A percentile compares a stretch with the other conserved stretches of the same genome.
Evolutionary conservation across 2,797 vertebrate species (phyloP).

Genomic region (Hirundo rustica): DNA sequence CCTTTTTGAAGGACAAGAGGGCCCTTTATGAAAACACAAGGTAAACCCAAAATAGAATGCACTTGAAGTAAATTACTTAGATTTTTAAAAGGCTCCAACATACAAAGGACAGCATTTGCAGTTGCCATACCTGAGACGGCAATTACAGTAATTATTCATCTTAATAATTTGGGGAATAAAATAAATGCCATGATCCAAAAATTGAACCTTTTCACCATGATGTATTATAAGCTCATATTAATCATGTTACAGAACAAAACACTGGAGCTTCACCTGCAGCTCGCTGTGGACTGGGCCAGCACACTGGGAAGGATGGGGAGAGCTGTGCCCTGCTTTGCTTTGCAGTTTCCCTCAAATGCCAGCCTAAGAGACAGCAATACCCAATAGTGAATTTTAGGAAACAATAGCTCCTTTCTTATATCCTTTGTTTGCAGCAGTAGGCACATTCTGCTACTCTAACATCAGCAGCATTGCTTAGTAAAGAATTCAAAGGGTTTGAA

Average conservation of each 20-base stretch:
- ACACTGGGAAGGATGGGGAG: background rate
- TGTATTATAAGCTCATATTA: background rate
- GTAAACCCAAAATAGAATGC: constrained; percentile 1
- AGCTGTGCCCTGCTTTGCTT: fast-evolving
- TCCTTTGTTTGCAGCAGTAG: background rate
- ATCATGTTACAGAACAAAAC: background rate
- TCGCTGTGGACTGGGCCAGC: background rate
- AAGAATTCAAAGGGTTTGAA: background rate
- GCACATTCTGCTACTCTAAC: background rate
- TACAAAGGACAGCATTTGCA: background rate
- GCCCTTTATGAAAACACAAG: background rate
- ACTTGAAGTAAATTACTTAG: background rate
- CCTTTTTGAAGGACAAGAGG: constrained; percentile 27
- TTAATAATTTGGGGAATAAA: background rate
- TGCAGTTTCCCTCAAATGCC: background rate
- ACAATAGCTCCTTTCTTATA: background rate
- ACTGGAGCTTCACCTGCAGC: background rate
- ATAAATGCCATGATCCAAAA: background rate
- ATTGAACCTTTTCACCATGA: background rate
- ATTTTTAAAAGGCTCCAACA: background rate
- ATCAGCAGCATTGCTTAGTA: background rate
- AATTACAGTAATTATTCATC: background rate
- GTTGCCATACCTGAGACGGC: background rate
- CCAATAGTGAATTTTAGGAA: background rate
- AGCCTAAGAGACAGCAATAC: background rate